These are phyloP conservation scores for Odontophorus gujanensis DNA, from an alignment of 2,113 vertebrate species.

Conservation along the genomic window DNA sequence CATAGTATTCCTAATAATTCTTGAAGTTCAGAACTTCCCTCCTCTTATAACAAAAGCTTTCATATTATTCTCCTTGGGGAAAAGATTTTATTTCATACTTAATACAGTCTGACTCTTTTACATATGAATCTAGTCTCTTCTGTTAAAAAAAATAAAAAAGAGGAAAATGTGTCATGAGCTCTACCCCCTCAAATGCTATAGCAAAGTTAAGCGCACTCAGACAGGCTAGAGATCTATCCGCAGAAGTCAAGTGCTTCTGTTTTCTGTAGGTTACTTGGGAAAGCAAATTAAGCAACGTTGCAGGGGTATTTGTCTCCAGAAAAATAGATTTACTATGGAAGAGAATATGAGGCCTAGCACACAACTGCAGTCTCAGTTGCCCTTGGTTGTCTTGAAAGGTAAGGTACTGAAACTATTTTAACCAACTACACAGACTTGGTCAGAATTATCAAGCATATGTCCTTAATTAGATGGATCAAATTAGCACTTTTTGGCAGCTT, in stretches of 20 bases:
- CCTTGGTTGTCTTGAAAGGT: constrained; percentile 59
- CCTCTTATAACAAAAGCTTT: constrained; percentile 47
- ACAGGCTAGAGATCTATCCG: not conserved
- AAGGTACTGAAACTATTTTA: constrained; percentile 1
- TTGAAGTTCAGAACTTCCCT: constrained; percentile 10
- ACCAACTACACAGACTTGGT: constrained; percentile 46
- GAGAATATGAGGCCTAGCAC: not conserved
- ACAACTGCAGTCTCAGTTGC: constrained; percentile 18
- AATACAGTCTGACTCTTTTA: constrained; percentile 21
- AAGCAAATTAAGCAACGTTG: not conserved
- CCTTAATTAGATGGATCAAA: constrained; percentile 75
- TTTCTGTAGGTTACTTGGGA: not conserved
- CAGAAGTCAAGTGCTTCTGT: not conserved
- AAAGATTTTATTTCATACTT: constrained; percentile 29
- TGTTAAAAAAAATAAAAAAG: not conserved
- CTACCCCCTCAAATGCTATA: rapidly evolving
- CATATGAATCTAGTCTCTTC: constrained; percentile 16
- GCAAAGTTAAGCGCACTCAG: not conserved
- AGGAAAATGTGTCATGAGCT: not conserved
- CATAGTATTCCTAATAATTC: not conserved
- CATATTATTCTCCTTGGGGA: not conserved
- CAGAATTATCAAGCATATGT: constrained; percentile 14
- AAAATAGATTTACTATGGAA: not conserved
- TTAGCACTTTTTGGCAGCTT: constrained; percentile 68
- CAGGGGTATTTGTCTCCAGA: not conserved